These are phyloP conservation scores for Polyploca ridens DNA, from an alignment of 2,888 invertebrate genomes.

Conservation along the genomic window DNA sequence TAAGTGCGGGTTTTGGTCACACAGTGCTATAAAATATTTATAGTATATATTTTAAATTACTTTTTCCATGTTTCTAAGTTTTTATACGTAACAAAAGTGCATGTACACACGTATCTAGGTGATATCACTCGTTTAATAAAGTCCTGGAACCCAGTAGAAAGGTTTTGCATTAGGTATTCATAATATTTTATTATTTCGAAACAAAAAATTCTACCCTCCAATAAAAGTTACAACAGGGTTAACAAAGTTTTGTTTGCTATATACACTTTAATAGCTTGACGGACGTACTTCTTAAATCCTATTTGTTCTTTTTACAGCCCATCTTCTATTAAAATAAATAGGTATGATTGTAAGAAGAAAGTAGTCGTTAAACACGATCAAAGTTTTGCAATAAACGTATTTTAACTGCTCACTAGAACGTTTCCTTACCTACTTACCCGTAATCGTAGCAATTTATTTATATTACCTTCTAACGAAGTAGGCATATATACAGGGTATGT, in stretches of 20 bases:
- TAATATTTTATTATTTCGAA: not conserved
- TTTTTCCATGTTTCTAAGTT: too few species aligned
- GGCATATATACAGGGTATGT: too few species aligned
- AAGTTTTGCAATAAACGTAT: constrained; percentile 10
- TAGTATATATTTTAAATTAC: too few species aligned
- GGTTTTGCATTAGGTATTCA: not conserved
- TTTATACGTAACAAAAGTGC: too few species aligned
- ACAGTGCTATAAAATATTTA: too few species aligned
- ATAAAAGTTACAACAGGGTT: constrained; percentile 8
- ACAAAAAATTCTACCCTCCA: constrained; percentile 6
- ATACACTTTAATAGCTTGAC: not conserved
- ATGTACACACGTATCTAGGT: too few species aligned
- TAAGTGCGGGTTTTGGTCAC: too few species aligned
- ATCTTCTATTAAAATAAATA: constrained; percentile 5
- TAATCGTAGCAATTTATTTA: not conserved
- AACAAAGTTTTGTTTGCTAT: constrained; percentile 1
- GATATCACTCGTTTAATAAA: not conserved
- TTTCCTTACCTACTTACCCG: not conserved
- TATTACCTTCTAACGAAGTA: not conserved
- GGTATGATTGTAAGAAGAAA: constrained; percentile 6
- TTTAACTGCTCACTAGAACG: constrained; percentile 2
- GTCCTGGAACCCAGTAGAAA: not conserved
- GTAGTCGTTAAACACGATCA: not conserved
- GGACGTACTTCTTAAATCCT: constrained; percentile 3
- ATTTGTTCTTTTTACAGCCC: constrained; percentile 3